These are phyloP conservation scores for Papilio dardanus DNA, from an alignment of 1,140 invertebrate genomes.

Conservation along the genomic window DNA sequence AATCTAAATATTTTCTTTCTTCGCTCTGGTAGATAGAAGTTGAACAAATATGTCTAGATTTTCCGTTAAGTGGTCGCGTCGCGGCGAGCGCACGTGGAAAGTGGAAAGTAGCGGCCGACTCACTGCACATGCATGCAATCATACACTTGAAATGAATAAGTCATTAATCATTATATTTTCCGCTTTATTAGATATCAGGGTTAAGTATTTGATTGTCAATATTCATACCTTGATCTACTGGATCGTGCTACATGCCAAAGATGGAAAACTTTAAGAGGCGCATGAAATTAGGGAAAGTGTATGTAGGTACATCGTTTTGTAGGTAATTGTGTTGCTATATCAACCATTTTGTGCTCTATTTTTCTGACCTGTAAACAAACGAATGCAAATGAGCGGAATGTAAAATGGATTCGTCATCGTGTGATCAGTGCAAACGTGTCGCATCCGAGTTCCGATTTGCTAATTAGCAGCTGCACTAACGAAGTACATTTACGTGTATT, in stretches of 20 bases:
- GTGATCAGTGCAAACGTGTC: constrained; percentile 8
- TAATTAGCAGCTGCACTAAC: constrained; percentile 33
- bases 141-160: constrained; percentile 47
- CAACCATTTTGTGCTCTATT: constrained; percentile 1
- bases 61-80: constrained; percentile 68
- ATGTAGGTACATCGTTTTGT: too few species aligned
- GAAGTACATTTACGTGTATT: constrained; percentile 40
- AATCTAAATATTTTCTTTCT: constrained; percentile 69
- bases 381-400: constrained; percentile 37
- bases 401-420: constrained; percentile 11
- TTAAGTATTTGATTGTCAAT: constrained; percentile 45
- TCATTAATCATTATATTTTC: constrained; percentile 47
- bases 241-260: neutral
- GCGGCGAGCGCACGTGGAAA: constrained; percentile 66
- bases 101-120: constrained; percentile 78
- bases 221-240: constrained; percentile 3
- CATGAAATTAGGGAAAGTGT: too few species aligned
- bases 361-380: constrained; percentile 14
- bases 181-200: too few species aligned
- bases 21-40: constrained; percentile 70
- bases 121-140: constrained; percentile 76
- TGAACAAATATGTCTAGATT: constrained; percentile 74
- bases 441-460: constrained; percentile 8
- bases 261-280: too few species aligned
- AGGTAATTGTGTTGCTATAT: too few species aligned